These are phyloP conservation scores for Eulemur mongoz DNA, from an alignment of 2,797 vertebrate genomes.

Conservation along the genomic window DNA sequence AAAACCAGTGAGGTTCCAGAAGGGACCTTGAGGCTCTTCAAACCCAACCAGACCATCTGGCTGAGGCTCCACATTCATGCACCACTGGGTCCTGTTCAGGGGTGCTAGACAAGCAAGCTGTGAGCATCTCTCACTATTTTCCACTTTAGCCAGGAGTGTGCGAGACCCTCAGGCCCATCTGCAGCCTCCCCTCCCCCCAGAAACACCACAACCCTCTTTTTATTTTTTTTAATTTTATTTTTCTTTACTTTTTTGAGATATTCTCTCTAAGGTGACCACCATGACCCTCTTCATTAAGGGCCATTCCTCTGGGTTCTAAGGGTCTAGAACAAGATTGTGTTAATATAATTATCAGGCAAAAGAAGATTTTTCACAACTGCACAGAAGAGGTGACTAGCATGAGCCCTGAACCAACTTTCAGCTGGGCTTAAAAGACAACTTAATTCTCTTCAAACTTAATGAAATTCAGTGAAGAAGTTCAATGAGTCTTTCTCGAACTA, in stretches of 20 bases:
- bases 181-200: neutral
- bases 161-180: neutral
- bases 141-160: neutral
- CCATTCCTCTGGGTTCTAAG: neutral
- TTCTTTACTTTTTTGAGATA: too few species aligned
- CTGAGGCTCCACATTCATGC: neutral
- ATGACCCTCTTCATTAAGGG: neutral
- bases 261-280: neutral
- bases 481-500: constrained; percentile 94
- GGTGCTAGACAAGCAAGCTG: neutral
- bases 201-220: neutral
- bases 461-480: constrained; percentile 92
- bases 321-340: constrained; percentile 87
- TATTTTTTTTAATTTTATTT: too few species aligned
- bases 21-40: neutral
- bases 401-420: constrained; percentile 92
- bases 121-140: neutral
- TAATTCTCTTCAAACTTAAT: constrained; percentile 92
- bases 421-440: constrained; percentile 91
- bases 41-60: neutral
- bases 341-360: constrained; percentile 92
- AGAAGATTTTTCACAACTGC: constrained; percentile 93
- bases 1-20: neutral
- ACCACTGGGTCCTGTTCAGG: neutral
- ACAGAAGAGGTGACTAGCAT: constrained; percentile 93